Evolutionary conservation across 2,797 vertebrate species (phyloP), one percentile per base, ranked within the genome.

Genomic region (Leuciscus waleckii): DNA sequence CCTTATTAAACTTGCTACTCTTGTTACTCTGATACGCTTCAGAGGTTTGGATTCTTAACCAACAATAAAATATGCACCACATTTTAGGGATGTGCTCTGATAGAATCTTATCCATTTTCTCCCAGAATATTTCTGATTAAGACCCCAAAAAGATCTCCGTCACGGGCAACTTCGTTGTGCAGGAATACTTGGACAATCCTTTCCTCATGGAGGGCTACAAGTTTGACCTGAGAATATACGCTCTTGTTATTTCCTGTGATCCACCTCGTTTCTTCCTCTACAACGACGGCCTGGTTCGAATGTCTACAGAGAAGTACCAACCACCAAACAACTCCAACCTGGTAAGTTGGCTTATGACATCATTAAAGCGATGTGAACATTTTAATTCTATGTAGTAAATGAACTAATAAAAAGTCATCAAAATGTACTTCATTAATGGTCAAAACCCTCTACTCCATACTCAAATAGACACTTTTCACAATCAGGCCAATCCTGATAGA

Each of bases 141-240:
- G 99, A 97, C 93, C 98, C 95, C 87, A 98, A 99, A 91, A 99
- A 98, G 92, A 96, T 99, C 90, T 98, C 97, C 87, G 95, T 96
- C 92, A 97, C 98, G 91, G 98, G 99, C 92, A 98, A 99, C 93
- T 96, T 98, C 89, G 99, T 99, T 67, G 98, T 99, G 91, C 98
- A 99, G 94, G 98, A 99, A 91, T 99, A 99, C 90, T 96, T 99
- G 90, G 98, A 99, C 92, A 99, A 99, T 86, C 98, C 98, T 46
- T 99, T 99, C 89, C 93, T 99, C 85, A 97, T 99, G 97, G 98
- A 99, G 94, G 98, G 98, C 68, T 99, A 98, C 95, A 99, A 99
- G 93, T 99, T 99, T 92, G 98, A 99, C 93, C 95, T 99, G 89
- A 96, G 98, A 84, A 96, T 99, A 92, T 99, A 99, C 93, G 98